Percentiles rank a stretch among this genome's conserved stretches.
phyloP scores from a whole-genome alignment of 2,888 invertebrate genomes.

The Odontomyia ornata region DNA sequence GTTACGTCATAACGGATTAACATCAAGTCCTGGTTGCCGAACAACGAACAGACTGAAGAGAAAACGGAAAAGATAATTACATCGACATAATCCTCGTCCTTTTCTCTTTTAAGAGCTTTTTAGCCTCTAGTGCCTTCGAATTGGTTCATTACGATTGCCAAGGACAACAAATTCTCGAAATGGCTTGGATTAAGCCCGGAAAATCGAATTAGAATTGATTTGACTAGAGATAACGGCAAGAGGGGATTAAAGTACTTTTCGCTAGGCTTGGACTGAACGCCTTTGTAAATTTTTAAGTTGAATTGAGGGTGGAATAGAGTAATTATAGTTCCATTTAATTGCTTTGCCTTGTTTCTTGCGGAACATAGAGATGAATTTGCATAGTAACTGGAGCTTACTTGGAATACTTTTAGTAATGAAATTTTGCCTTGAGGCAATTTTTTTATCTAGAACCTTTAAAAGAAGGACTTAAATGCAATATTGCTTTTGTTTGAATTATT shows the following conservation, averaged over 20 bases:
- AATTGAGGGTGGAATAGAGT: too few species aligned
- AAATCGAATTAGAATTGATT: constrained; percentile 24
- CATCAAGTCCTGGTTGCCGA: not conserved
- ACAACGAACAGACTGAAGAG: not conserved
- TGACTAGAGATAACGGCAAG: not conserved
- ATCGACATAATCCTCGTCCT: constrained; percentile 7
- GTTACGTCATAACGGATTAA: constrained; percentile 17
- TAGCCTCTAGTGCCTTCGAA: not conserved
- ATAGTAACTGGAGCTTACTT: too few species aligned
- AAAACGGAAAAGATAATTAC: constrained; percentile 20
- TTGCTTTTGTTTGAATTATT: too few species aligned
- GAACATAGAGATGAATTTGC: too few species aligned
- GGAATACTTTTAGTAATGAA: too few species aligned
- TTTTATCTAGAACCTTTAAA: too few species aligned
- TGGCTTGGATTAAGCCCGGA: not conserved
- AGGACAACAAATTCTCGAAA: constrained; percentile 6
- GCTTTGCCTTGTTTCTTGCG: too few species aligned
- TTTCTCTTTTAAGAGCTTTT: constrained; percentile 8
- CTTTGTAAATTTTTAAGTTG: not conserved
- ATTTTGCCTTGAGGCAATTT: too few species aligned
- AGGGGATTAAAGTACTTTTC: not conserved
- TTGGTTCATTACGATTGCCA: constrained; percentile 18
- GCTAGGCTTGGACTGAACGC: not conserved
- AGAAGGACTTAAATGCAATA: too few species aligned
- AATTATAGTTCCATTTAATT: too few species aligned